Percentiles rank a stretch among this genome's conserved stretches.
Evolutionary conservation across 2,113 vertebrate genomes (phyloP).

Genomic region (Trogon melanurus): DNA sequence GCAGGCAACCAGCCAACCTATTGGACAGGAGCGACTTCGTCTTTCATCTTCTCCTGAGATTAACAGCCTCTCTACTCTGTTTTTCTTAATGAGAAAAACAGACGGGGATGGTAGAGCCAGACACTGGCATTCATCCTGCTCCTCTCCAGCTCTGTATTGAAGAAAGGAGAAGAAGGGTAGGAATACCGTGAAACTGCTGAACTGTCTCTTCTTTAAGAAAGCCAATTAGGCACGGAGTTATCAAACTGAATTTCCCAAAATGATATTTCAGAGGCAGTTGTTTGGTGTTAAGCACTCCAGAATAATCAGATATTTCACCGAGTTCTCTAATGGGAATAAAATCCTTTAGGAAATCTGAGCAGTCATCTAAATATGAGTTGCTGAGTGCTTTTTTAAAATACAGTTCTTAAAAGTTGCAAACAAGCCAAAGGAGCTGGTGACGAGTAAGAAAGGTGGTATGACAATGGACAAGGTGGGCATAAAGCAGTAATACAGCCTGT

Average conservation of each 20-base stretch:
- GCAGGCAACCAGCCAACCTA: not conserved
- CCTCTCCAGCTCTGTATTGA: not conserved
- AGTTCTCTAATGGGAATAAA: not conserved
- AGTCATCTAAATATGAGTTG: not conserved
- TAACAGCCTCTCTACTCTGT: not conserved
- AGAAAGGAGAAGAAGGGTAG: not conserved
- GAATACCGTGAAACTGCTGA: not conserved
- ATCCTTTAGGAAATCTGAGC: not conserved
- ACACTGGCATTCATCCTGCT: not conserved
- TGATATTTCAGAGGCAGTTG: not conserved
- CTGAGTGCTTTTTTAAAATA: not conserved
- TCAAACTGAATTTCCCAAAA: not conserved
- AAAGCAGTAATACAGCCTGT: not conserved
- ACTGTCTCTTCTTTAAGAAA: not conserved
- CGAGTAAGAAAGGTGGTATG: not conserved
- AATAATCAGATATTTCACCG: not conserved
- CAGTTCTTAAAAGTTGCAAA: not conserved
- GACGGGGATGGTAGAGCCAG: not conserved
- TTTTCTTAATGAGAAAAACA: not conserved
- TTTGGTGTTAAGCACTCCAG: not conserved
- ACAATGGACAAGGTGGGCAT: not conserved
- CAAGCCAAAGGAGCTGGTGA: not conserved
- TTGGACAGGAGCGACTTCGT: not conserved
- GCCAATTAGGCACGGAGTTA: not conserved
- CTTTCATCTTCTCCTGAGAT: not conserved